Percentiles rank a stretch among this genome's conserved stretches.
Evolutionary conservation across 2,797 vertebrate genomes (phyloP).

Genomic region (Acomys russatus): DNA sequence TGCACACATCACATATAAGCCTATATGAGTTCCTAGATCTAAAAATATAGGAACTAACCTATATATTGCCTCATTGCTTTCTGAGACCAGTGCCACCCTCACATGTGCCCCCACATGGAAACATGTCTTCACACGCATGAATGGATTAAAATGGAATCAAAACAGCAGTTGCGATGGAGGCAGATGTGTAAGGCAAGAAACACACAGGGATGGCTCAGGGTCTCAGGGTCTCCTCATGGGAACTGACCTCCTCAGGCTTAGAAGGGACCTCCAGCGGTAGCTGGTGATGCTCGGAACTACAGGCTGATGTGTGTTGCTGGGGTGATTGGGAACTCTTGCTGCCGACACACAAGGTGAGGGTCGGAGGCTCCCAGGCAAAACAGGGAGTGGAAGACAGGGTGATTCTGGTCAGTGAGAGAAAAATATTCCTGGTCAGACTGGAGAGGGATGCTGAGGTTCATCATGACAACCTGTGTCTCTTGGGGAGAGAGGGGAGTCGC

Average conservation of each 20-base stretch:
- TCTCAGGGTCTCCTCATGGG: accelerated
- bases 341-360: not conserved
- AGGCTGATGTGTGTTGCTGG: too few relatives aligned
- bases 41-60: too few relatives aligned
- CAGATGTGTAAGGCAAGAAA: not conserved
- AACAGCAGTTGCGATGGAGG: not conserved
- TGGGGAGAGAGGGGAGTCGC: not conserved
- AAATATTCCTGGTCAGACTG: not conserved
- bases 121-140: not conserved
- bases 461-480: not conserved
- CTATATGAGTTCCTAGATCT: not conserved
- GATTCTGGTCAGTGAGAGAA: too few relatives aligned
- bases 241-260: not conserved
- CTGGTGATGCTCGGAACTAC: too few relatives aligned
- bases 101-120: not conserved
- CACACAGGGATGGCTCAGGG: accelerated
- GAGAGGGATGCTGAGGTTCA: not conserved
- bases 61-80: not conserved
- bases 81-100: not conserved
- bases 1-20: not conserved
- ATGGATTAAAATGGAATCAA: too few relatives aligned
- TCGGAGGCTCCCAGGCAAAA: not conserved
- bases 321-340: not conserved
- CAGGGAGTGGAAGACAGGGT: not conserved
- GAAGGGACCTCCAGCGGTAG: not conserved